These are phyloP conservation scores for Eupithecia subumbrata DNA, from an alignment of 2,888 invertebrate genomes.

Conservation along the genomic window DNA sequence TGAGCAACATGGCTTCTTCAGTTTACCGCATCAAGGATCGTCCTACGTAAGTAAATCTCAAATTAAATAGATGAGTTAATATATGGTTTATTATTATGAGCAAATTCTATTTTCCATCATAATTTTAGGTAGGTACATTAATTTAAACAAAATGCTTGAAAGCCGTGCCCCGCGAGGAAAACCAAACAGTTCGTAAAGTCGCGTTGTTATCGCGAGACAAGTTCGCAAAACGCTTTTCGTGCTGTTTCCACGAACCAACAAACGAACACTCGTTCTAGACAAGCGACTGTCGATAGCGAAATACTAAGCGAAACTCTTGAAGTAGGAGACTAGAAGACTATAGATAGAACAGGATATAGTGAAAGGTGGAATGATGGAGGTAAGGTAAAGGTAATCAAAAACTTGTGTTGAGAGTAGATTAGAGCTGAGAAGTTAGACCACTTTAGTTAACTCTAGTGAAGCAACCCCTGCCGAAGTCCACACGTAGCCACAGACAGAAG, in stretches of 20 bases:
- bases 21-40: background rate
- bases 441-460: no score
- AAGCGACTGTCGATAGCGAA: constrained; percentile 6
- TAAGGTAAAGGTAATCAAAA: background rate
- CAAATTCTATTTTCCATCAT: background rate
- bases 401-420: background rate
- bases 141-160: background rate
- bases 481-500: no score
- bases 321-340: background rate
- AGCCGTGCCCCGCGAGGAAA: constrained; percentile 18
- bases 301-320: background rate
- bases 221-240: constrained; percentile 41
- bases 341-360: background rate
- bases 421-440: background rate
- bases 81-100: background rate
- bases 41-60: background rate
- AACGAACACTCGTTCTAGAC: constrained; percentile 41
- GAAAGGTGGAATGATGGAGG: no score
- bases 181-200: constrained; percentile 28
- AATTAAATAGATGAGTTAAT: background rate
- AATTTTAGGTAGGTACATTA: background rate
- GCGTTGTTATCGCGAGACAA: constrained; percentile 33
- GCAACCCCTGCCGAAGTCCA: no score
- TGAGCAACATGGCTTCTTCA: background rate
- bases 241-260: constrained; percentile 50